Evolutionary conservation across 2,888 invertebrate genomes (phyloP).

Genomic region (Cremastobaeus sp.): DNA sequence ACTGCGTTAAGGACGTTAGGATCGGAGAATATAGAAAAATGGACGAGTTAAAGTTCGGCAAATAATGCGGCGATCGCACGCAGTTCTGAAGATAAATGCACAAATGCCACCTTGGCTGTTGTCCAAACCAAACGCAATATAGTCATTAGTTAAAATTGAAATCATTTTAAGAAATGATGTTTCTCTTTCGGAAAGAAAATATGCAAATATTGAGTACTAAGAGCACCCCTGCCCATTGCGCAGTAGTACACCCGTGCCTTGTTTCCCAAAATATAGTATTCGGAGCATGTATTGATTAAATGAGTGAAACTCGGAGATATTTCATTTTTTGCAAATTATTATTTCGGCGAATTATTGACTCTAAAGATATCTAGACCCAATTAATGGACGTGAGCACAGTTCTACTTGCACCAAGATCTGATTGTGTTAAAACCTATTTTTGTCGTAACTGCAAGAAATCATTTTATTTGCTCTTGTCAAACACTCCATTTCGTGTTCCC

Average conservation of each 20-base stretch:
- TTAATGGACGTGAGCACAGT: background rate
- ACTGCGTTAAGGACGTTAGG: too few relatives aligned
- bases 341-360: background rate
- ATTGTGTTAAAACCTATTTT: too few relatives aligned
- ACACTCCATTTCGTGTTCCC: too few relatives aligned
- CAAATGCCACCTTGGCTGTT: slow-evolving; percentile 34
- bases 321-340: background rate
- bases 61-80: slow-evolving; percentile 28
- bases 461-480: too few relatives aligned
- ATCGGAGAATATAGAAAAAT: too few relatives aligned
- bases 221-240: too few relatives aligned
- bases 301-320: background rate
- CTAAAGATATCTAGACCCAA: background rate
- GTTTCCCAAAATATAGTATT: too few relatives aligned
- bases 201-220: slow-evolving; percentile 7
- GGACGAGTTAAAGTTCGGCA: slow-evolving; percentile 15
- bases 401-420: background rate
- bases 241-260: too few relatives aligned
- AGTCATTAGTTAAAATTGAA: slow-evolving; percentile 55
- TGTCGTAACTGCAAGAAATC: too few relatives aligned
- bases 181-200: slow-evolving; percentile 34
- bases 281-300: too few relatives aligned
- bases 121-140: slow-evolving; percentile 43
- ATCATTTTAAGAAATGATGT: slow-evolving; percentile 54
- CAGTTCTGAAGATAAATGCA: slow-evolving; percentile 32